Conservation (phyloP, 2,888 invertebrate genomes). For the Plebejus argus region DNA sequence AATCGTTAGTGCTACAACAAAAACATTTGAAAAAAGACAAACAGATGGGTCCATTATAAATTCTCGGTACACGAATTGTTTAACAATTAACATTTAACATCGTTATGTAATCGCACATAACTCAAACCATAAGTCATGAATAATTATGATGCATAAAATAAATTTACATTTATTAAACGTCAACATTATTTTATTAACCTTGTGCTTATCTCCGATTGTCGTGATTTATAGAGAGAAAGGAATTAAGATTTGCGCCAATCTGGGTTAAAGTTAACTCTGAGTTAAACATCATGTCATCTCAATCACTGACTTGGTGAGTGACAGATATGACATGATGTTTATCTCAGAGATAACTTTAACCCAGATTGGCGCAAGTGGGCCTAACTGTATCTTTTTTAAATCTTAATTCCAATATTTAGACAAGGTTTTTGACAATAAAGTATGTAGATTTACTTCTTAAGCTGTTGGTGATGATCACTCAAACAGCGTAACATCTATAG, state of each 20-base stretch:
- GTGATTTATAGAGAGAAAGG: not conserved
- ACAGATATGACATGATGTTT: too few species aligned
- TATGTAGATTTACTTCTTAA: not conserved
- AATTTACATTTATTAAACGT: constrained; percentile 10
- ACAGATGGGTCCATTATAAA: not conserved
- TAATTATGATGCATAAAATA: constrained; percentile 4
- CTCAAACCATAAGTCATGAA: not conserved
- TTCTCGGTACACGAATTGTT: not conserved
- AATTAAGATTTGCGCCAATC: constrained; percentile 19
- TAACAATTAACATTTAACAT: not conserved
- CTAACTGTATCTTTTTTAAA: not conserved
- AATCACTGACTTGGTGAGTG: too few species aligned
- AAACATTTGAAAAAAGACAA: not conserved
- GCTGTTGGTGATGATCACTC: too few species aligned
- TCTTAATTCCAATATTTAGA: not conserved
- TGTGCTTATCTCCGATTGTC: constrained; percentile 6
- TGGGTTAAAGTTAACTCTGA: too few species aligned
- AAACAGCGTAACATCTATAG: too few species aligned
- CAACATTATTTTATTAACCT: not conserved
- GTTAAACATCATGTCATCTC: too few species aligned
- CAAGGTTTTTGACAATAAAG: not conserved
- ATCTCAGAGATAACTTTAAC: too few species aligned
- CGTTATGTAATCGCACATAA: not conserved
- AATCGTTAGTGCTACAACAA: not conserved
- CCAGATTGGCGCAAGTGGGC: too few species aligned